phyloP scores from a whole-genome alignment of 2,113 vertebrate species.

The Pomatostomus ruficeps region DNA sequence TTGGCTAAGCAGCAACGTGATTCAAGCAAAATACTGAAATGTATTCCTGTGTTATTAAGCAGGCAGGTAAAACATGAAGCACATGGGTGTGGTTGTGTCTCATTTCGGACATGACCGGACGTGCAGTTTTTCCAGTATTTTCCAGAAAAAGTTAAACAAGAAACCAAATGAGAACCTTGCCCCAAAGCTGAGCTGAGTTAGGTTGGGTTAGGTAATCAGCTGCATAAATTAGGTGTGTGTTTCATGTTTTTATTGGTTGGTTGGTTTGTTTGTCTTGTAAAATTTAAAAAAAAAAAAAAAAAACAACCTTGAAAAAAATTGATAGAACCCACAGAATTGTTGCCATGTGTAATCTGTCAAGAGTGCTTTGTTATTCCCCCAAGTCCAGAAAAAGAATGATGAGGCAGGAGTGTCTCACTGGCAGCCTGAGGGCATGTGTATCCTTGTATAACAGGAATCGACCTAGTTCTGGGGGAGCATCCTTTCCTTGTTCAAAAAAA shows the following conservation, averaged over 20 bases:
- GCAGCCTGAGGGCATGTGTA: background rate
- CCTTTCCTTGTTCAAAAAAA: background rate
- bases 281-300: background rate
- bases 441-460: background rate
- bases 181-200: background rate
- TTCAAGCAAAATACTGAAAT: background rate
- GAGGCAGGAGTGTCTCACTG: background rate
- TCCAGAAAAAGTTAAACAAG: background rate
- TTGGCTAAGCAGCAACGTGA: background rate
- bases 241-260: background rate
- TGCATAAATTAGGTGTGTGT: background rate
- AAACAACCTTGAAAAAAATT: background rate
- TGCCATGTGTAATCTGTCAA: background rate
- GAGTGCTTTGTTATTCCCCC: background rate
- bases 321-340: background rate
- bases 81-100: fast-evolving
- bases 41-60: background rate
- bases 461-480: background rate
- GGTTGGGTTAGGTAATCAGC: background rate
- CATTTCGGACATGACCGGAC: background rate
- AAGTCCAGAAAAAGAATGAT: background rate
- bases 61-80: background rate
- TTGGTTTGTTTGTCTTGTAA: background rate
- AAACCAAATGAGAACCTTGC: background rate
- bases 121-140: background rate